These are phyloP conservation scores for Pontoporia blainvillei DNA, from an alignment of 2,113 vertebrate species.

Conservation along the genomic window DNA sequence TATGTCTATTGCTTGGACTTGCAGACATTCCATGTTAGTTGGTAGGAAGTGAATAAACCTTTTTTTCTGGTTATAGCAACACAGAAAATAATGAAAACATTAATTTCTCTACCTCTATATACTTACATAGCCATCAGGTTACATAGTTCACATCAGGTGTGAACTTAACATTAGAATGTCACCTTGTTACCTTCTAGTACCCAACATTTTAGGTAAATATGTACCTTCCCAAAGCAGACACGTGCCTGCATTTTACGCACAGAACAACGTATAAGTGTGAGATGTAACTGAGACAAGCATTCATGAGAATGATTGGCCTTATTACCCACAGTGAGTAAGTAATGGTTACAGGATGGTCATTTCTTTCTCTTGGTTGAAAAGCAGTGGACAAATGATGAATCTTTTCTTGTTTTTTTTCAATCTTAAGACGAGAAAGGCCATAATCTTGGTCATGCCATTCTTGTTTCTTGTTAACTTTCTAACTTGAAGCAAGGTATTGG, in stretches of 20 bases:
- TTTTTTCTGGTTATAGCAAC: neutral
- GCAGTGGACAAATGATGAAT: neutral
- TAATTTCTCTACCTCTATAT: neutral
- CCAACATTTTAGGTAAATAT: neutral
- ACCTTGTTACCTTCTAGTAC: neutral
- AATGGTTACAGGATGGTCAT: neutral
- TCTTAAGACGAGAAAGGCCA: neutral
- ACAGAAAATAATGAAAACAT: constrained; percentile 34
- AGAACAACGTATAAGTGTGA: neutral
- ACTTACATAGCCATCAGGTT: neutral
- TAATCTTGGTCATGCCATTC: neutral
- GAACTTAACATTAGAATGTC: neutral
- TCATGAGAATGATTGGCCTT: neutral
- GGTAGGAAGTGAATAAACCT: neutral
- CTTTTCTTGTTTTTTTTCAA: neutral
- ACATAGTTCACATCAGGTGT: neutral
- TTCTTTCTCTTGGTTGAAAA: constrained; percentile 32
- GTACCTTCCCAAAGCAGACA: neutral
- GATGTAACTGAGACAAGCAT: constrained; percentile 1
- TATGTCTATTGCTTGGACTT: neutral
- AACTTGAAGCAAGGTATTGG: neutral
- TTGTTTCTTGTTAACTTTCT: constrained; percentile 4
- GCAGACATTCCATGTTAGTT: neutral
- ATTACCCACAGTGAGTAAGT: neutral
- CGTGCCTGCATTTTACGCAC: neutral